Base-by-base conservation (phyloP, 2,888 invertebrate species). In the Drosophila picticornis region DNA sequence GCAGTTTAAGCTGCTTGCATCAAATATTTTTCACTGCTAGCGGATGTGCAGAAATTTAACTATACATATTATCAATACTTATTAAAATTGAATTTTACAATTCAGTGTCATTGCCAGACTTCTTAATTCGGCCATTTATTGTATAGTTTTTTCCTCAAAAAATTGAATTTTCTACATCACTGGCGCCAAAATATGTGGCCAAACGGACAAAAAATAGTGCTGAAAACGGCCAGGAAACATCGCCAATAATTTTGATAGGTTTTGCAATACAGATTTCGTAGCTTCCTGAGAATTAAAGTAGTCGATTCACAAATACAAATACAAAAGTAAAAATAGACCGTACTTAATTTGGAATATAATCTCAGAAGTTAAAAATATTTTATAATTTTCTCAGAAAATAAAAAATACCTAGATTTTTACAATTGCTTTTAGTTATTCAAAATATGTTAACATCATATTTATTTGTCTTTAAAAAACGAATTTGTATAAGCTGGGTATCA, bases 41-140 rank as follows among this genome's bases (percentile, higher is more conserved):
- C 43, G n/a, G 29, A 50, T 46, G 62, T 27, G 36, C 19, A 13
- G 27, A 31, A 51, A 38, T 31, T 70, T 36, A 25, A 11, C 9
- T 58, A 40, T 53, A 53, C n/a, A 31, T 56, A 38, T 46, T 38
- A 48, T 34, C 38, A 29, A 36, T 38, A 48, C 51, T 11, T 51
- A 76, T 71, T 65, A 75, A 76, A 75, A 34, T 29, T 34, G 11
- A 31, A 53, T 32, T 61, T 52, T 52, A 19, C 50, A 68, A 52
- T 22, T 27, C 25, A 36, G 19, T 27, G 4, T 19, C 9, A 19
- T 38, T 27, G 19, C 6, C 19, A 51, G 11, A 1, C 3, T n/a
- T 3, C n/a, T 11, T 51, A 5, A 51, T 51, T 29, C 19, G 9
- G 9, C 2, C 2, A 27, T 27, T 19, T 19, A 13, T 13, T 43